Evolutionary conservation across 23 tunicate genomes (phyloP).

Genomic region (Corella eumyota): DNA sequence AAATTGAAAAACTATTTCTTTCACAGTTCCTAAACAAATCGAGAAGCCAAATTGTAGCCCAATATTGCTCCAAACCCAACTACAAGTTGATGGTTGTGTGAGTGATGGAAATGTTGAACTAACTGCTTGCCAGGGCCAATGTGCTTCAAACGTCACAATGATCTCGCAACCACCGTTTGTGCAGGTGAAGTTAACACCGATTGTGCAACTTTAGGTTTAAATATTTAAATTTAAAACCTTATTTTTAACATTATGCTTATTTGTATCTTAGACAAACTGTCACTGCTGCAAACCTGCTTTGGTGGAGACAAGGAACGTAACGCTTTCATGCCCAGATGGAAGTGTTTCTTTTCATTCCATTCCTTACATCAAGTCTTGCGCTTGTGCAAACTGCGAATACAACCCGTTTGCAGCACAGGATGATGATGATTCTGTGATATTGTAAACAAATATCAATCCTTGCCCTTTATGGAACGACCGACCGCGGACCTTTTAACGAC

Average conservation of each 20-base stretch:
- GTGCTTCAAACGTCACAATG: conserved; percentile 52
- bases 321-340: conserved; percentile 46
- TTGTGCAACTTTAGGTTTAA: background rate
- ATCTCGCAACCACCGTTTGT: conserved; percentile 38
- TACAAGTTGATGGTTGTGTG: conserved; percentile 33
- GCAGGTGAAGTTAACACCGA: conserved; percentile 29
- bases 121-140: conserved; percentile 67
- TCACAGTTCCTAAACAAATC: background rate
- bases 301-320: conserved; percentile 39
- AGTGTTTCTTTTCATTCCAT: conserved; percentile 1
- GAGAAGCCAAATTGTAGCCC: conserved; percentile 33
- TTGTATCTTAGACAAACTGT: conserved; percentile 49
- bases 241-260: background rate
- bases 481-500: too few relatives aligned
- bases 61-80: background rate
- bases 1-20: background rate
- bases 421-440: too few relatives aligned
- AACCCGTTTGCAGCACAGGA: conserved; percentile 40
- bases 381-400: conserved; percentile 68
- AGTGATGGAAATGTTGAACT: conserved; percentile 50
- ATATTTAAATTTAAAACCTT: background rate
- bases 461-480: too few relatives aligned
- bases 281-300: conserved; percentile 78
- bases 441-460: too few relatives aligned
- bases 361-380: conserved; percentile 48